Base-by-base conservation (phyloP, 2,888 invertebrate genomes). In the Linyphia triangularis region DNA sequence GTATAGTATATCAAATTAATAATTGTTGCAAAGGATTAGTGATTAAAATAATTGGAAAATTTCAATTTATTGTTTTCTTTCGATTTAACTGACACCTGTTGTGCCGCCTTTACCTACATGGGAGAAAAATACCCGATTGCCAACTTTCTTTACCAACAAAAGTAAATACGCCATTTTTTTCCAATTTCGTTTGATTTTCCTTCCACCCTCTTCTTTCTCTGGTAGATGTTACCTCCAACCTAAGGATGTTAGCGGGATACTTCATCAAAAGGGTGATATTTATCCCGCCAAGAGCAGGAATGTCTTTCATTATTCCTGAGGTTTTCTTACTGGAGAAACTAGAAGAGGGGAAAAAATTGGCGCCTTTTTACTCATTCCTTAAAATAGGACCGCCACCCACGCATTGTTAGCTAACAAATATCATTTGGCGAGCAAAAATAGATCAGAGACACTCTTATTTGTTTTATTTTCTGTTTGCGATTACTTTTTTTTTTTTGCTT, bases 381-480 rank as follows among this genome's bases (percentile, higher is more conserved):
- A 43, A 70, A 70, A 70, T 70, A 70, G 70, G 13, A 16, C 26
- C 33, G 10, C 33, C 33, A 33, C 33, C 67, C 67, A 65, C 40
- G 69, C 24, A 69, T 69, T 69, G 69, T 70, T 70, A 70, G 43
- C 22, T 22, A 70, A 70, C 70, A 70, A 70, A 43, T 24, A 26
- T 70, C 43, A 70, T 43, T 37, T n/a, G 70, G 16, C 24, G 10
- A 24, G 43, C 26, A 24, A 70, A 70, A 70, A 70, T 70, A 70
- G 70, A n/a, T 51, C 51, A 51, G 13, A 51, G n/a, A 5, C 51
- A 13, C 51, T n/a, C 51, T 51, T 13, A 5, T 51, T 0, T 51
- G 51, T 10, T 16, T 16, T 40, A 16, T 40, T 40, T 40, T 40
- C 40, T 40, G 1, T 16, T 13, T 9, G 40, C 9, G 40, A 16